Evolutionary conservation across 2,797 vertebrate genomes (phyloP), one percentile per base, ranked within the genome.

Genomic region (Chloroceryle amazona): DNA sequence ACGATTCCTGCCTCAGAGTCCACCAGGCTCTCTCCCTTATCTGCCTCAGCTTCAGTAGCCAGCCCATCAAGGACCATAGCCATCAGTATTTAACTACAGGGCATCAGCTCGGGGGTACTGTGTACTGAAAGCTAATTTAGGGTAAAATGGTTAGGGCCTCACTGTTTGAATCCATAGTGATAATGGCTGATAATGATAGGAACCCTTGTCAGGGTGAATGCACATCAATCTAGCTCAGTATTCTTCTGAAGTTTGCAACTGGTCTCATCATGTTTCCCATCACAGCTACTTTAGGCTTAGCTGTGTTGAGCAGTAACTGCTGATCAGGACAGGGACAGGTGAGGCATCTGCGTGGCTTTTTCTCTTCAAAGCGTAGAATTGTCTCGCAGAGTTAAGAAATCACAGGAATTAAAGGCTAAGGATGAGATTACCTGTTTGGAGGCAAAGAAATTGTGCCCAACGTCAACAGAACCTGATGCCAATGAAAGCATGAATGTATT

Each of bases 101-200:
- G 73, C 54, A 81, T 81, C 49, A 21, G 26, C 83, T 93, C 62
- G 31, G 46, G 72, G 78, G n/a, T 76, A 5, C 18, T 90, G 66
- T 81, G 81, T 92, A 39, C 78, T 75, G 49, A 65, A 55, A 92
- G 66, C 49, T 89, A 83, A 93, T 84, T 83, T 86, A 74, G 76
- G 44, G 55, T 83, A 92, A 92, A 35, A 57, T 74, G 47, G 83
- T 92, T 86, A 86, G 54, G 49, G 29, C 46, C n/a, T 81, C 81
- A 52, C 41, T 79, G 78, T 81, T 92, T 86, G 89, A 92, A 84
- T 90, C 46, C 73, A 55, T 74, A 81, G 49, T 68, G 73, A 51
- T 89, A 92, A 76, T 49, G 80, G 51, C 37, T 91, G 75, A 63
- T 79, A 91, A 61, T 51, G 66, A 62, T 81, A 86, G 67, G 74